These are phyloP conservation scores for Rosalia funebris DNA, from an alignment of 2,888 invertebrate species.

Conservation along the genomic window DNA sequence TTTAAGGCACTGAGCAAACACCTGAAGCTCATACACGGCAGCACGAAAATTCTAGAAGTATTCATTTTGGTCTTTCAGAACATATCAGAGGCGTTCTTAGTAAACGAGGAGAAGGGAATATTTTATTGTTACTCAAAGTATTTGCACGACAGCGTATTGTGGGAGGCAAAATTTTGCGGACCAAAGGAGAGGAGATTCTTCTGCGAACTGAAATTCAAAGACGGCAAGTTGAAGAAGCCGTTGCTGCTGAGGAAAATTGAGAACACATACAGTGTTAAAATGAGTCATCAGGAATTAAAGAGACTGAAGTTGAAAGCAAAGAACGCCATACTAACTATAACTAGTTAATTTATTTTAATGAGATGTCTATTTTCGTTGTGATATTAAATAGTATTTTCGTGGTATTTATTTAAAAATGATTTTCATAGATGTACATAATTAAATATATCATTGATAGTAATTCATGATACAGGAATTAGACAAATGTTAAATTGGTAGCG, in stretches of 20 bases:
- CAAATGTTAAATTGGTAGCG: too few relatives aligned
- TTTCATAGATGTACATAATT: background rate
- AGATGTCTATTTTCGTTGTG: background rate
- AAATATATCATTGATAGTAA: too few relatives aligned
- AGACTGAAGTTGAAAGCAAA: slow-evolving; percentile 52
- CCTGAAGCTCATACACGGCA: slow-evolving; percentile 51
- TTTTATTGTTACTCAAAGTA: slow-evolving; percentile 44
- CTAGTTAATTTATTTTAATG: too few relatives aligned
- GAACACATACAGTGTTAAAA: slow-evolving; percentile 42
- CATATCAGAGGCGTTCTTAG: slow-evolving; percentile 47
- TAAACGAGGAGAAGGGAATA: slow-evolving; percentile 49
- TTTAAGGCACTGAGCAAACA: slow-evolving; percentile 48
- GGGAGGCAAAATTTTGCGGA: slow-evolving; percentile 52
- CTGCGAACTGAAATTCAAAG: slow-evolving; percentile 51
- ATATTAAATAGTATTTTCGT: slow-evolving; percentile 6
- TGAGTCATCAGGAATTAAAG: slow-evolving; percentile 48
- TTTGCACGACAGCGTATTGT: slow-evolving; percentile 39
- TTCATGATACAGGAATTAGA: too few relatives aligned
- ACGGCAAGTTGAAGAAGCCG: slow-evolving; percentile 43
- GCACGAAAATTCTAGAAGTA: slow-evolving; percentile 45
- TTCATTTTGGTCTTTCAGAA: slow-evolving; percentile 52
- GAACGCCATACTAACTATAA: slow-evolving; percentile 51
- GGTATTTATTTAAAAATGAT: background rate
- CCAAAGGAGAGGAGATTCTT: slow-evolving; percentile 50
- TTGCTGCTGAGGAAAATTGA: slow-evolving; percentile 43